A percentile compares a stretch with the other conserved stretches of the same genome.
These are phyloP conservation scores for Choloepus hoffmanni DNA, from an alignment of 2,113 vertebrate genomes.

Conservation along the genomic window DNA sequence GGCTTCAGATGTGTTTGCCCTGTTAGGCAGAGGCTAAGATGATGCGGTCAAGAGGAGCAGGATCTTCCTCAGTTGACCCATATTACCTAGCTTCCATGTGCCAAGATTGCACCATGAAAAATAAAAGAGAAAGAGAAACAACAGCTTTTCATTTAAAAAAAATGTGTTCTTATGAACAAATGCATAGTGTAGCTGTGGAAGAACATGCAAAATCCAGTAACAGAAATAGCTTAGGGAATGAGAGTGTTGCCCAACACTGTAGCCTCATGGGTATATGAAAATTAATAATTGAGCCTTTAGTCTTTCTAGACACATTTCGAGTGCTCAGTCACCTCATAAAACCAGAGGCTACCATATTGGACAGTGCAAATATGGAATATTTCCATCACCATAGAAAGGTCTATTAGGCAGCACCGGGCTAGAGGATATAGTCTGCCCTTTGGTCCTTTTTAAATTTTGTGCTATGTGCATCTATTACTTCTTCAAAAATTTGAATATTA, in stretches of 20 bases:
- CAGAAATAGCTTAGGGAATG: not conserved
- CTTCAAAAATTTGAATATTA: not conserved
- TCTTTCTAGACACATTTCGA: not conserved
- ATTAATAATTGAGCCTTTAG: not conserved
- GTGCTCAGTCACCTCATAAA: accelerated
- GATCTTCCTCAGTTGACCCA: not conserved
- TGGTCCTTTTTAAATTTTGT: not conserved
- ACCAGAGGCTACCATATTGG: accelerated
- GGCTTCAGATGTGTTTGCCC: not conserved
- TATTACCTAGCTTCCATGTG: no score
- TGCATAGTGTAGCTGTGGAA: accelerated
- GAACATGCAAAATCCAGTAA: not conserved
- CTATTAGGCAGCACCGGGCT: accelerated
- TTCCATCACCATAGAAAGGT: not conserved
- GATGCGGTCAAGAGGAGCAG: not conserved
- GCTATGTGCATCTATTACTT: not conserved
- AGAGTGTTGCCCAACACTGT: not conserved
- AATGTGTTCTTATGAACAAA: not conserved
- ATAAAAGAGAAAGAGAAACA: not conserved
- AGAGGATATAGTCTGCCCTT: not conserved
- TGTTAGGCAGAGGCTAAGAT: not conserved
- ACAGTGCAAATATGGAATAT: accelerated
- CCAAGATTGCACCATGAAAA: no score
- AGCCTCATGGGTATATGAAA: not conserved
- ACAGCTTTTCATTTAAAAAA: not conserved